phyloP scores from a whole-genome alignment of 2,113 vertebrate species.

The Lasiurus borealis region DNA sequence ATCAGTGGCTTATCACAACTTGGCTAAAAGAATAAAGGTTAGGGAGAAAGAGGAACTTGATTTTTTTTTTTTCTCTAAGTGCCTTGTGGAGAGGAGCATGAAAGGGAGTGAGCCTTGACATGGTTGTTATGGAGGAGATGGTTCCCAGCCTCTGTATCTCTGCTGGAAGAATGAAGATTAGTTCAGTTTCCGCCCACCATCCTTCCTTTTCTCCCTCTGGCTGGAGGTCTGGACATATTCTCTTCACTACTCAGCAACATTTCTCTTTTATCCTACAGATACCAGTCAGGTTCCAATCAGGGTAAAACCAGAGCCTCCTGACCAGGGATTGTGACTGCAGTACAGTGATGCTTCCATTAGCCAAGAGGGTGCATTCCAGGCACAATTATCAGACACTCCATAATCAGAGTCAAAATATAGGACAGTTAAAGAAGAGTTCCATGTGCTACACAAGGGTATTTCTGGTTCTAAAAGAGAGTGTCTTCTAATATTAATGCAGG shows the following conservation, averaged over 20 bases:
- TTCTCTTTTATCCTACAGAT: constrained; percentile 64
- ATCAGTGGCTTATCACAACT: constrained; percentile 63
- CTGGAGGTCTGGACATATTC: constrained; percentile 64
- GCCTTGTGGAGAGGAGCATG: not conserved
- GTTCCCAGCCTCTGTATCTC: constrained; percentile 58
- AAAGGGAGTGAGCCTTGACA: not conserved
- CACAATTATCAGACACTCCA: not conserved
- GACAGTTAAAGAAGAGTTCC: not conserved
- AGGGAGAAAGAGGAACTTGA: not conserved
- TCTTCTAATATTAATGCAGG: not conserved
- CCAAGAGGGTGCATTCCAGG: not conserved
- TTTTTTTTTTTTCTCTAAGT: not conserved
- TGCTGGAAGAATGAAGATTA: constrained; percentile 52
- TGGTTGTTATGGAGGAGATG: not conserved
- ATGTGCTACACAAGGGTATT: not conserved
- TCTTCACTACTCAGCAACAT: constrained; percentile 61
- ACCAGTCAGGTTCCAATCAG: constrained; percentile 12
- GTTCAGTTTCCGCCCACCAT: not conserved
- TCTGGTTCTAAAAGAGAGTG: not conserved
- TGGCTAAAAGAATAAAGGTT: constrained; percentile 61
- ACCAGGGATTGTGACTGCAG: not conserved
- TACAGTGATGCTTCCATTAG: not conserved
- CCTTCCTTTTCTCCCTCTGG: not conserved
- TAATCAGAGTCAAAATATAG: not conserved
- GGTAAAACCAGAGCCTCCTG: constrained; percentile 2